Evolutionary conservation across 2,888 invertebrate species (phyloP), one percentile per base, ranked within the genome.

Genomic region (Carcina quercana): DNA sequence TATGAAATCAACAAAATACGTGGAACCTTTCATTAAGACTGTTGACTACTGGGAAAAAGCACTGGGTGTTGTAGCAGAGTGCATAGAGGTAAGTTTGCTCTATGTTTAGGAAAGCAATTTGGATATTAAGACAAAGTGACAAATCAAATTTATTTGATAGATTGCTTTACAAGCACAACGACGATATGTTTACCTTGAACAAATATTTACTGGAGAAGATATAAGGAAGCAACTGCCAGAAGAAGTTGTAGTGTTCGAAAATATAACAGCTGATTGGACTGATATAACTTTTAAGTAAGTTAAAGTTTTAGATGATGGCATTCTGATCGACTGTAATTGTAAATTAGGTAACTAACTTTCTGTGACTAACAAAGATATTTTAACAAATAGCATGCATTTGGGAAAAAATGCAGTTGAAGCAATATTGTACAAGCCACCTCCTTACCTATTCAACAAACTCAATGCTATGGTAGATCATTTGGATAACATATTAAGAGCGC

Each of bases 21-120:
- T 95, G 1, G 93, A 94, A 58, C 94, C 95, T 0, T 96, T 96
- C 62, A 88, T 90, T 24, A 87, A 88, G 56, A 89, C 92, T 59
- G 94, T 95, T 1, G 93, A 95, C 57, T 89, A 89, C 58, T 95
- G 95, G 95, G 96, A 96, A 68, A 89, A 92, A 50, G 88, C 91
- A 1, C 74, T 96, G 35, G 92, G 94, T 2, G 90, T 91, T 39
- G 89, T 96, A 5, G 88, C 91, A 37, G 96, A 96, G 69, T 91
- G 91, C 30, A 84, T 95, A 25, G 96, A 96, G 75, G 86, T 88
- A 56, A 39, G 43, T 13, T 7, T 12, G 3, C 3, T 28, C 14
- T 24, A 26, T n/a, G 17, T 12, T 25, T 5, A 13, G 13, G 12
- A 10, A 5, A 22, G n/a, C n/a, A 17, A 17, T 17, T 17, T 17